Conservation (phyloP, 1,140 invertebrate species). For the Zelostemma sp. region DNA sequence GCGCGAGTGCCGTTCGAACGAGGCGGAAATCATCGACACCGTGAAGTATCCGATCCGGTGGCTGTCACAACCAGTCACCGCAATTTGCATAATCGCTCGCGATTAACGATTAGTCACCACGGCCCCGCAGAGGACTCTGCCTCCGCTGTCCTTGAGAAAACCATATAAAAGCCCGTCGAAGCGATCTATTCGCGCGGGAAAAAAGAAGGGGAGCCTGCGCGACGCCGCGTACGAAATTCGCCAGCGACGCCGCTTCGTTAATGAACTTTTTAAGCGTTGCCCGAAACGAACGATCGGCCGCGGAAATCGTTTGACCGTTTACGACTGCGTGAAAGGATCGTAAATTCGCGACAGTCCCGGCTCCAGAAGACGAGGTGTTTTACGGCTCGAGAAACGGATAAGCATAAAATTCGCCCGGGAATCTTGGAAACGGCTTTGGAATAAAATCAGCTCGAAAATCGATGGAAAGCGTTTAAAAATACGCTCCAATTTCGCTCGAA, state of each 20-base stretch:
- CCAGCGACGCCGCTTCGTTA: neutral
- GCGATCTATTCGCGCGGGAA: neutral
- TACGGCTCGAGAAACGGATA: too few species aligned
- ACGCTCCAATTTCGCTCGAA: too few species aligned
- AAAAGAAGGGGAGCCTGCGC: neutral
- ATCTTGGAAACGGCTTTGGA: too few species aligned
- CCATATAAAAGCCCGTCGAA: conserved; percentile 11
- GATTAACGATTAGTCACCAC: conserved; percentile 44
- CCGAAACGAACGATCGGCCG: neutral
- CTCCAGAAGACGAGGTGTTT: neutral
- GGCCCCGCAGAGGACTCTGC: conserved; percentile 25
- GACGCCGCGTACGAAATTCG: neutral
- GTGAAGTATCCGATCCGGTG: conserved; percentile 46
- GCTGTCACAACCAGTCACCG: conserved; percentile 53
- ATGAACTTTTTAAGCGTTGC: conserved; percentile 1
- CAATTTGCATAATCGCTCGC: conserved; percentile 58
- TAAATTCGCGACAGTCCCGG: neutral
- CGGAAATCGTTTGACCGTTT: neutral
- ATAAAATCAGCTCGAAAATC: too few species aligned
- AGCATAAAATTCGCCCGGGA: too few species aligned
- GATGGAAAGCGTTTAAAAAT: too few species aligned
- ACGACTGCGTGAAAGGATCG: neutral
- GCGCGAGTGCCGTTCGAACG: conserved; percentile 17
- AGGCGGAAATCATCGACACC: conserved; percentile 50
- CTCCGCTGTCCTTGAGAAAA: conserved; percentile 29